A percentile compares a stretch with the other conserved stretches of the same genome.
phyloP scores from a whole-genome alignment of 92 coral and sea anemone species.

The Zoanthus sociatus region DNA sequence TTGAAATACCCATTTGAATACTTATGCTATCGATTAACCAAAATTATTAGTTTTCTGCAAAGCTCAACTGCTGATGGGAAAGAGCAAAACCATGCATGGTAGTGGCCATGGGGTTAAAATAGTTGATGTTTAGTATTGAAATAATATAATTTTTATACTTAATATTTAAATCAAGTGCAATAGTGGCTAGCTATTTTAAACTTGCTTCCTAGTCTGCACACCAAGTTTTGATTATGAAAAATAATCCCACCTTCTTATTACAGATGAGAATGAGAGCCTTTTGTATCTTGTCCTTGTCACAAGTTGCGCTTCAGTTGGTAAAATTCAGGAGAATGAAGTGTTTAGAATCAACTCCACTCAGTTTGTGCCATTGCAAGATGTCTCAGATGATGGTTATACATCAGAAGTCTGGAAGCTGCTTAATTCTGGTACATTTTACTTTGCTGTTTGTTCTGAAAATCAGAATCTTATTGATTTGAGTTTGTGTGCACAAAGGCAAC shows the following conservation, averaged over 20 bases:
- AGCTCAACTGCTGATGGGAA: too few relatives aligned
- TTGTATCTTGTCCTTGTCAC: conserved; percentile 93
- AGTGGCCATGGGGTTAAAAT: too few relatives aligned
- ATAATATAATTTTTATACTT: too few relatives aligned
- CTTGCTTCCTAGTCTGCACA: too few relatives aligned
- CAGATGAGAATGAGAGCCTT: conserved; percentile 87
- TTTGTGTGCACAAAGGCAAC: conserved; percentile 85
- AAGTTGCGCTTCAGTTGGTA: conserved; percentile 94
- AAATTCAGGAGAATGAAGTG: conserved; percentile 86
- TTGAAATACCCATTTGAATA: too few relatives aligned
- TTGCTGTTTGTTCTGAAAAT: conserved; percentile 77
- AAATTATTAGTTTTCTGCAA: too few relatives aligned
- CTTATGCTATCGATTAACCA: too few relatives aligned
- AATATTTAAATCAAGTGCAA: too few relatives aligned
- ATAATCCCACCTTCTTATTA: neutral
- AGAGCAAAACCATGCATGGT: too few relatives aligned
- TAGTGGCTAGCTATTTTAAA: too few relatives aligned
- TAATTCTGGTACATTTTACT: conserved; percentile 95
- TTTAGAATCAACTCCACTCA: conserved; percentile 84
- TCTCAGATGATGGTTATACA: conserved; percentile 77
- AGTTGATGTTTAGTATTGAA: too few relatives aligned
- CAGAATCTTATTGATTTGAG: conserved; percentile 85
- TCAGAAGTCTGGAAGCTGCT: conserved; percentile 91
- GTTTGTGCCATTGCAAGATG: conserved; percentile 87
- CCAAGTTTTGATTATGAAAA: too few relatives aligned